Evolutionary conservation across 2,113 vertebrate species (phyloP), one percentile per base, ranked within the genome.

Genomic region (Laticauda laticaudata): DNA sequence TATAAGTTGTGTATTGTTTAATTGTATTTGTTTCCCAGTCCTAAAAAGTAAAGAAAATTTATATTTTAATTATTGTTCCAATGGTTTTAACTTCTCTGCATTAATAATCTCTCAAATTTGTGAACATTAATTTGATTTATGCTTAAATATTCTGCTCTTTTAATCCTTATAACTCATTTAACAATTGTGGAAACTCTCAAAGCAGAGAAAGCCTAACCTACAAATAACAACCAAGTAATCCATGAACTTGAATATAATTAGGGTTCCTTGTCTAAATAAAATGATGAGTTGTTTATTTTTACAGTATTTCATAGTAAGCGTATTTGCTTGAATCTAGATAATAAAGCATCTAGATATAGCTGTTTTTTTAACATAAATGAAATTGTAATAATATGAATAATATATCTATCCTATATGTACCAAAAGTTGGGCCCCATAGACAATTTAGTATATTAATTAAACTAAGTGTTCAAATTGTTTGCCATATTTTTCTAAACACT

Each of bases 61-160:
- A 8, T 15, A 92, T 81, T 20, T 94, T 91, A 93, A 34, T 91
- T 93, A 93, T 93, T 93, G 29, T 90, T 93, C 43, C 43, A 55
- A 90, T 93, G 43, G 43, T 56, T 92, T 90, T 90, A 86, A 90
- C 43, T 20, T 86, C 69, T 61, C 88, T 93, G 88, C 29, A 86
- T 90, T 86, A 93, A 93, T 85, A 86, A 53, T 93, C 26, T 51
- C 18, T 59, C 69, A 90, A 51, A 69, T 51, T 20, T 93, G 45
- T 93, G 92, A 93, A 54, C 45, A 90, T 93, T 93, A 93, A 90
- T 90, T 93, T 90, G 89, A 93, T 5, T 90, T 90, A 90, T 64
- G 75, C 29, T 64, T 90, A 93, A 87, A 64, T 34, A 93, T 86
- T 93, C 55, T 86, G 29, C 29, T 92, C 85, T 93, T 61, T 88